Evolutionary conservation across 2,888 invertebrate species (phyloP), one percentile per base, ranked within the genome.

Genomic region (Phalangium opilio): DNA sequence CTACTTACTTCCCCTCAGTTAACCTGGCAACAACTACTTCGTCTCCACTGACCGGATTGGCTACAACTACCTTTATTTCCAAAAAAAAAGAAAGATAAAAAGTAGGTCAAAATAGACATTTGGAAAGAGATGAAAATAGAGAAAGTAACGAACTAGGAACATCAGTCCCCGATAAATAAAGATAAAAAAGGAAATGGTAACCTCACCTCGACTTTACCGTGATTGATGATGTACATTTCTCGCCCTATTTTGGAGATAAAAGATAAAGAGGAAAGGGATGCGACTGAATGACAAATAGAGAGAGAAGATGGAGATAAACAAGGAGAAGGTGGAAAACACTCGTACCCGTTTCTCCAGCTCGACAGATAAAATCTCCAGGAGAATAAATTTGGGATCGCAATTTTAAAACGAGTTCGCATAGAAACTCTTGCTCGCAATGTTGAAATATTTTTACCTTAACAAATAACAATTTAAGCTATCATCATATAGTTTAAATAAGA

Each of bases 191-290:
- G 18, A 38, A 12, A 38, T 10, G 10, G 15, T 4, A 12, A 38
- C 14, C 46, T 46, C 1, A 95, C 93, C 60, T 77, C 78, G 47
- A 89, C 81, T 57, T 79, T 75, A 2, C 93, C 93, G 45, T 79
- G 76, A 65, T 85, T 84, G 35, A 93, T 78, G 54, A 90, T 90
- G 66, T 86, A 90, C 93, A 93, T 95, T 65, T 91, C 87, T 58
- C 83, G 83, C 0, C 93, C 93, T 12, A 38, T 17, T 12, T 8
- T 2, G 17, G 18, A 18, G 10, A 38, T 12, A 38, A 38, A 38
- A 17, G 38, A 38, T 38, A 38, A 38, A 38, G 3, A 4, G 12
- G 3, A n/a, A 34, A 34, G 14, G 35, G 2, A n/a, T n/a, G n/a
- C n/a, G n/a, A n/a, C n/a, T n/a, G n/a, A n/a, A n/a, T n/a, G n/a